Conservation (phyloP, 2,113 vertebrate species). For the Spilogale gracilis region DNA sequence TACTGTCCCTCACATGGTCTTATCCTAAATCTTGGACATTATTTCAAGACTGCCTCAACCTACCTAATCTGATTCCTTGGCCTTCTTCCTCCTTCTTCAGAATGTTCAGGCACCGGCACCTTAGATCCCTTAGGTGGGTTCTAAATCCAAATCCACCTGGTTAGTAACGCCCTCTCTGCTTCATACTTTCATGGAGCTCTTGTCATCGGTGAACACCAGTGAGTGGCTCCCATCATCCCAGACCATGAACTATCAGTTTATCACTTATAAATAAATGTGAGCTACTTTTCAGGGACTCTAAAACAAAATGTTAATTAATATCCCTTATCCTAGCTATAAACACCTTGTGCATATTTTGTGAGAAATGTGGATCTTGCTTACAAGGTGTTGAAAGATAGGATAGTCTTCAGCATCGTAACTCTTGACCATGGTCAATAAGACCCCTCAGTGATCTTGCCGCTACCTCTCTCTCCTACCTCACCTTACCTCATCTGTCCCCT, state of each 20-base stretch:
- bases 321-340: background rate
- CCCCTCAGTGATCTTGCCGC: background rate
- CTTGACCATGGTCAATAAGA: background rate
- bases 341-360: background rate
- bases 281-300: background rate
- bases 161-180: background rate
- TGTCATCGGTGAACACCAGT: background rate
- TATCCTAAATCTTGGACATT: background rate
- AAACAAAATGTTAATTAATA: background rate
- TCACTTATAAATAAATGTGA: background rate
- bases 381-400: background rate
- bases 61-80: no score
- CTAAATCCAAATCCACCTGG: background rate
- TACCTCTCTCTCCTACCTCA: background rate
- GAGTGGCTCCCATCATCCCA: background rate
- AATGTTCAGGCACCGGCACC: background rate
- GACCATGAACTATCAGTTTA: background rate
- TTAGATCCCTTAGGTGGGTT: background rate
- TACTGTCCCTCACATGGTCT: background rate
- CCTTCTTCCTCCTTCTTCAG: background rate
- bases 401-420: background rate
- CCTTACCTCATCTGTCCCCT: background rate
- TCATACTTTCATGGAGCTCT: background rate
- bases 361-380: background rate
- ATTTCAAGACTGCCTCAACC: background rate